Conservation (phyloP, 1,140 invertebrate genomes). For the Mya arenaria region DNA sequence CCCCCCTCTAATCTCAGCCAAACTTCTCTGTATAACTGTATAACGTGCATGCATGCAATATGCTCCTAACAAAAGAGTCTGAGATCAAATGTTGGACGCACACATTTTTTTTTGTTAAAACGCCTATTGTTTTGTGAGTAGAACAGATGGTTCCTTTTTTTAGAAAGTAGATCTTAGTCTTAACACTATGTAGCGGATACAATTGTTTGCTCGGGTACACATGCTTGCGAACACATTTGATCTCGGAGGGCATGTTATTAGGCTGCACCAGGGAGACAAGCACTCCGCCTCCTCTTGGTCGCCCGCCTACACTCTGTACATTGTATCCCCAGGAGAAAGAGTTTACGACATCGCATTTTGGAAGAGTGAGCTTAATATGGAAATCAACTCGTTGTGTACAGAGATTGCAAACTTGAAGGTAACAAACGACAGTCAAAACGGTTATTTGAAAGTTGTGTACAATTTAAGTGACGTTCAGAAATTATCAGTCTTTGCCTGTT, state of each 20-base stretch:
- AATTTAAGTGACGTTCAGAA: too few relatives aligned
- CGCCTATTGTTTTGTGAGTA: background rate
- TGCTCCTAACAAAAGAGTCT: conserved; percentile 15
- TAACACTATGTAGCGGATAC: background rate
- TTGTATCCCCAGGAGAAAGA: conserved; percentile 87
- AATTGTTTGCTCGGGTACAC: background rate
- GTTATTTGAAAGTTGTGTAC: too few relatives aligned
- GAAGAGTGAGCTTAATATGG: conserved; percentile 92
- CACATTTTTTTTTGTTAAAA: background rate
- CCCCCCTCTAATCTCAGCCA: conserved; percentile 37
- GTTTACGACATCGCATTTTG: conserved; percentile 97
- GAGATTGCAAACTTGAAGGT: conserved; percentile 87
- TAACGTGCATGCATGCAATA: conserved; percentile 28
- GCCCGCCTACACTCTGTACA: background rate
- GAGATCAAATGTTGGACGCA: background rate
- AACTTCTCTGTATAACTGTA: conserved; percentile 9
- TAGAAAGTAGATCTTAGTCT: too few relatives aligned
- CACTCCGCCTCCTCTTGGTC: too few relatives aligned
- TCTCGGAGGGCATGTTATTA: conserved; percentile 13
- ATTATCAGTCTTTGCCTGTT: too few relatives aligned
- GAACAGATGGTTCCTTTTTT: too few relatives aligned
- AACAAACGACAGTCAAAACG: too few relatives aligned
- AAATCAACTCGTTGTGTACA: conserved; percentile 91
- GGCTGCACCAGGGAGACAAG: background rate
- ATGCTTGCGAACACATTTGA: background rate